Evolutionary conservation across 2,113 vertebrate genomes (phyloP).

Genomic region (Hyla sarda): DNA sequence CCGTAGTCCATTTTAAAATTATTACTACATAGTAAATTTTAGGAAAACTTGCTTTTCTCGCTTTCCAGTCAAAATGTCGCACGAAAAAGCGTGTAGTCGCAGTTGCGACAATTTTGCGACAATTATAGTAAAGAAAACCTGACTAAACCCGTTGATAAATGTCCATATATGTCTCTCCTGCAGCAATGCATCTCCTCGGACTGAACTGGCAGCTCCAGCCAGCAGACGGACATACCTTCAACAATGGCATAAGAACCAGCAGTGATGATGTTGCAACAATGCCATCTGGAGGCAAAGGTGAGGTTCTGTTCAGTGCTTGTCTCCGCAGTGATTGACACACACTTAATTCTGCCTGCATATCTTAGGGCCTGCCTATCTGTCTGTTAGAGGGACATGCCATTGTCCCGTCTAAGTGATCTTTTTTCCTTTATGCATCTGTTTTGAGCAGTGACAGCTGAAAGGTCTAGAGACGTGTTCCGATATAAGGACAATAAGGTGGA

Average conservation of each 20-base stretch:
- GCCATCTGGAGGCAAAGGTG: constrained; percentile 97
- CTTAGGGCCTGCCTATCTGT: neutral
- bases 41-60: too few species aligned
- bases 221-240: constrained; percentile 90
- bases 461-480: neutral
- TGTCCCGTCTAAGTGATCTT: neutral
- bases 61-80: too few species aligned
- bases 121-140: too few species aligned
- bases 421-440: neutral
- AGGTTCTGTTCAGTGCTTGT: constrained; percentile 61
- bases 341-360: neutral
- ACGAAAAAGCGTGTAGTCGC: too few species aligned
- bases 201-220: constrained; percentile 97
- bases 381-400: neutral
- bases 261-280: constrained; percentile 87
- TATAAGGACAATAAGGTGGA: neutral
- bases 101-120: too few species aligned
- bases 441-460: neutral
- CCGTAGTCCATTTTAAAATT: too few species aligned
- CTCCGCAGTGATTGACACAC: constrained; percentile 1
- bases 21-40: too few species aligned
- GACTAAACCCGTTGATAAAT: too few species aligned
- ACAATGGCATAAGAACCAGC: constrained; percentile 90
- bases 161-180: constrained; percentile 74
- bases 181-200: constrained; percentile 98